Percentiles rank a stretch among this genome's conserved stretches.
Evolutionary conservation across 2,888 invertebrate species (phyloP).

Genomic region (Bembecia ichneumoniformis): DNA sequence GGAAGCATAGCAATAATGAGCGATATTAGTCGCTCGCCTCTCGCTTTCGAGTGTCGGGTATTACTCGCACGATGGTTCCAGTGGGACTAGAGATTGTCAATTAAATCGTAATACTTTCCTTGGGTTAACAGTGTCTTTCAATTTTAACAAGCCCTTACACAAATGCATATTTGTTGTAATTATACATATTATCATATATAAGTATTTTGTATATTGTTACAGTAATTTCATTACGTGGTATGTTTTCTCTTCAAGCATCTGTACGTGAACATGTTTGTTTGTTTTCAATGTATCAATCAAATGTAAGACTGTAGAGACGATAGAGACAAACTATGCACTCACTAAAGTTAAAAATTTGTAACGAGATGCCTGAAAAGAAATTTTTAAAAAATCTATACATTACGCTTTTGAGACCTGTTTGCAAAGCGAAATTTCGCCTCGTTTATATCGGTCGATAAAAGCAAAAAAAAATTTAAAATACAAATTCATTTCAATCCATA

Average conservation of each 20-base stretch:
- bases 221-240: constrained; percentile 72
- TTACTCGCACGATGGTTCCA: constrained; percentile 70
- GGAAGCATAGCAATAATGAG: constrained; percentile 62
- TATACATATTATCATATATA: constrained; percentile 25
- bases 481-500: constrained; percentile 51
- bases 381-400: constrained; percentile 67
- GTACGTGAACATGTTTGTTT: constrained; percentile 29
- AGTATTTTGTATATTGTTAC: constrained; percentile 68
- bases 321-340: neutral
- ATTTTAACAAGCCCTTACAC: constrained; percentile 75
- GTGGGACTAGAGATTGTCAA: constrained; percentile 80
- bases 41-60: constrained; percentile 36
- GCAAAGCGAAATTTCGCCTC: constrained; percentile 55
- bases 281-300: constrained; percentile 6
- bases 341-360: constrained; percentile 10
- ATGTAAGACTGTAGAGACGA: neutral
- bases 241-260: constrained; percentile 64
- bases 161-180: constrained; percentile 72
- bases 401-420: constrained; percentile 62
- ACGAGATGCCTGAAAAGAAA: constrained; percentile 65
- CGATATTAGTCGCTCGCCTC: constrained; percentile 26
- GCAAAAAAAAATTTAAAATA: constrained; percentile 51
- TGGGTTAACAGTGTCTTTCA: constrained; percentile 76
- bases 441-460: constrained; percentile 52
- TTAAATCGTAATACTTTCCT: constrained; percentile 69